Evolutionary conservation across 2,797 vertebrate species (phyloP).

Genomic region (Podargus strigoides): DNA sequence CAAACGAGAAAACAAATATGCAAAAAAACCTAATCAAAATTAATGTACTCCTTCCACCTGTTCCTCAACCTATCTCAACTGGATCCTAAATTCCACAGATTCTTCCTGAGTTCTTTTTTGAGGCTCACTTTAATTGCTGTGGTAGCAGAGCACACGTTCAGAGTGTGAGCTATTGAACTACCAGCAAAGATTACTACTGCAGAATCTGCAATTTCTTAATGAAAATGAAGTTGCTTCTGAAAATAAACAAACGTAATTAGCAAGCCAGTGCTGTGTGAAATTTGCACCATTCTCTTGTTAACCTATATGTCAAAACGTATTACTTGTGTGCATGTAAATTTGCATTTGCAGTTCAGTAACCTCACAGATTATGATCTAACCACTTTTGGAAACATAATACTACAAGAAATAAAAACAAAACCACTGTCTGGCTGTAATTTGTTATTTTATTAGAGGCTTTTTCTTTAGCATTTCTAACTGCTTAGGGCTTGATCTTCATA

Average conservation of each 20-base stretch:
- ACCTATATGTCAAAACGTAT: conserved; percentile 61
- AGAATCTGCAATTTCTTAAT: conserved; percentile 68
- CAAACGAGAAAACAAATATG: conserved; percentile 1
- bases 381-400: conserved; percentile 31
- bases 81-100: neutral
- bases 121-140: neutral
- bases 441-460: conserved; percentile 18
- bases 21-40: neutral
- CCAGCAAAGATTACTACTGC: conserved; percentile 31
- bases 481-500: conserved; percentile 19
- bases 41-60: neutral
- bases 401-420: conserved; percentile 41
- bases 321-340: conserved; percentile 40
- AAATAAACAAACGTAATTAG: conserved; percentile 66
- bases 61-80: neutral
- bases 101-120: neutral
- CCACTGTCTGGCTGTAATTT: neutral
- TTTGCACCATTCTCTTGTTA: conserved; percentile 62
- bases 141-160: neutral
- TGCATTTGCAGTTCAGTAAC: conserved; percentile 43
- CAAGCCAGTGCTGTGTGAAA: conserved; percentile 54
- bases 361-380: conserved; percentile 38
- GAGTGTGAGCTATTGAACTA: conserved; percentile 28
- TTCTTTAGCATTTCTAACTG: neutral
- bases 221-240: conserved; percentile 60